A percentile compares a stretch with the other conserved stretches of the same genome.
Evolutionary conservation across 2,113 vertebrate genomes (phyloP).

Genomic region (Barnardius zonarius): DNA sequence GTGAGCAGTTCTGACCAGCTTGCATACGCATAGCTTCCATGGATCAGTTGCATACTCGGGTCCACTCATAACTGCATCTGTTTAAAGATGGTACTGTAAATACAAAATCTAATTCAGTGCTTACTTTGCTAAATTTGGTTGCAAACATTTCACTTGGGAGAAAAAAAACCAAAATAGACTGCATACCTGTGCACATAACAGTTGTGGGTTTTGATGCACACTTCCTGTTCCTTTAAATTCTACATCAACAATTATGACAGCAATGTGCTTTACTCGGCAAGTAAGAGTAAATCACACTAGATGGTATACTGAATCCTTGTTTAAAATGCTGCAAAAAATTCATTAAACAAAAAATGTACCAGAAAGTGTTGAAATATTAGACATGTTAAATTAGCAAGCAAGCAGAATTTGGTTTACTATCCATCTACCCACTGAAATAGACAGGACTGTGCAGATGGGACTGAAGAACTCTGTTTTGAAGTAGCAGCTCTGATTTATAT

Average conservation of each 20-base stretch:
- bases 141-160: not conserved
- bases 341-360: not conserved
- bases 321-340: not conserved
- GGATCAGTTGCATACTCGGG: not conserved
- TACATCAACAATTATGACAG: not conserved
- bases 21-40: not conserved
- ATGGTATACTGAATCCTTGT: not conserved
- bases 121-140: not conserved
- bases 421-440: not conserved
- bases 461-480: not conserved
- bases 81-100: not conserved
- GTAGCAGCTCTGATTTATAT: not conserved
- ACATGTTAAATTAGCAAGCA: not conserved
- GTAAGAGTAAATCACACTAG: not conserved
- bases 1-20: not conserved
- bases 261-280: constrained; percentile 25
- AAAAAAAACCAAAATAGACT: not conserved
- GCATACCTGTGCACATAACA: not conserved
- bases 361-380: not conserved
- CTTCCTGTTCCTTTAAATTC: not conserved
- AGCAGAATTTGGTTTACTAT: not conserved
- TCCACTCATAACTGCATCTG: not conserved
- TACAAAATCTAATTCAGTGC: not conserved
- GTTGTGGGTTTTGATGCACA: not conserved
- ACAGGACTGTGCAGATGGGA: not conserved